These are phyloP conservation scores for Stenotaenia linearis DNA, from an alignment of 2,888 invertebrate species.

Conservation along the genomic window DNA sequence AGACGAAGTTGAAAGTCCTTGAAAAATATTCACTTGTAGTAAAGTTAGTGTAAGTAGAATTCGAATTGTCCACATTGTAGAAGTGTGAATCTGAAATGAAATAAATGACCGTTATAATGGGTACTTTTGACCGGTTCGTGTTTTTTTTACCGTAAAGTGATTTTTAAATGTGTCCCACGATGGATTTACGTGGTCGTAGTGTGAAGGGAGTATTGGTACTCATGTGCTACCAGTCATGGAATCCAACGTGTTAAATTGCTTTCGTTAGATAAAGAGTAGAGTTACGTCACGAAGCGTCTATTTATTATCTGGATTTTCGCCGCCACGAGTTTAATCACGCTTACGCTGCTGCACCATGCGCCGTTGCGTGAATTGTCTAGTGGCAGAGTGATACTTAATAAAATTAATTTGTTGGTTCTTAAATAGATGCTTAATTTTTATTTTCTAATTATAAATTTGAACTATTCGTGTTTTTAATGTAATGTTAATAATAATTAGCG, in stretches of 20 bases:
- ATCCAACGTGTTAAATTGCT: neutral
- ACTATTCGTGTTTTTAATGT: neutral
- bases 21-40: neutral
- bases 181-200: neutral
- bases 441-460: too few relatives aligned
- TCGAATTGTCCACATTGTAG: neutral
- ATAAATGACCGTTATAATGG: neutral
- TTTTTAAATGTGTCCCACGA: neutral
- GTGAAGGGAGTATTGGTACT: neutral
- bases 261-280: neutral
- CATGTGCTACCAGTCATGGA: neutral
- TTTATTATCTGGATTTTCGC: neutral
- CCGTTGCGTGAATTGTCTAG: too few relatives aligned
- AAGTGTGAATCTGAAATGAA: neutral
- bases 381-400: too few relatives aligned
- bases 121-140: neutral
- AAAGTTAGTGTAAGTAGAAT: neutral
- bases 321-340: too few relatives aligned
- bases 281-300: neutral
- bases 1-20: neutral
- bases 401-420: too few relatives aligned
- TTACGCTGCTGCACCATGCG: too few relatives aligned
- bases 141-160: neutral
- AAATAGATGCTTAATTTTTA: too few relatives aligned
- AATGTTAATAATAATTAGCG: neutral